Evolutionary conservation across 1,140 invertebrate species (phyloP).

Genomic region (Lycorma delicatula): DNA sequence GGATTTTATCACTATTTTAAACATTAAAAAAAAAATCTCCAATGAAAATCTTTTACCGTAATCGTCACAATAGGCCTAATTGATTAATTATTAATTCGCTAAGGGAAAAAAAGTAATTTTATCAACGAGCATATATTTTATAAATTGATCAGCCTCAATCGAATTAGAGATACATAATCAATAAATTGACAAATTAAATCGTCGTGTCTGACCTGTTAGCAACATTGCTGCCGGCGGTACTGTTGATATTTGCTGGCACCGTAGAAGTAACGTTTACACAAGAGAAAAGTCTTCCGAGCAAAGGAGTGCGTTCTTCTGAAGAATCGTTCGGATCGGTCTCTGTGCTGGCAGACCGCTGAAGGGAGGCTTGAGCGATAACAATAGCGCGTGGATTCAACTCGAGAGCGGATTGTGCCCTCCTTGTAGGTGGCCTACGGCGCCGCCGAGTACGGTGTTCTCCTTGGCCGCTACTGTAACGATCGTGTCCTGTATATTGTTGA

Average conservation of each 20-base stretch:
- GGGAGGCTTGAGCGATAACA: conserved; percentile 43
- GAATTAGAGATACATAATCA: too few relatives aligned
- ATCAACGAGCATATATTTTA: too few relatives aligned
- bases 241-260: background rate
- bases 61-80: too few relatives aligned
- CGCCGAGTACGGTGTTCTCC: conserved; percentile 29
- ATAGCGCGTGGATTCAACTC: conserved; percentile 58
- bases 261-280: conserved; percentile 11
- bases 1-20: too few relatives aligned
- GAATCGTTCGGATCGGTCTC: conserved; percentile 31
- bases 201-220: too few relatives aligned
- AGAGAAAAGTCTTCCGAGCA: conserved; percentile 51
- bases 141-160: too few relatives aligned
- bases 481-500: conserved; percentile 26
- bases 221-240: too few relatives aligned
- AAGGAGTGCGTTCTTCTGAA: conserved; percentile 43
- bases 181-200: too few relatives aligned
- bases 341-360: conserved; percentile 38
- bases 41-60: too few relatives aligned
- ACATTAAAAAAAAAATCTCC: too few relatives aligned
- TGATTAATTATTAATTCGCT: too few relatives aligned
- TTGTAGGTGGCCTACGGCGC: conserved; percentile 44
- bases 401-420: conserved; percentile 61
- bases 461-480: conserved; percentile 36
- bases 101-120: too few relatives aligned